These are phyloP conservation scores for Megathymus violae DNA, from an alignment of 1,140 invertebrate species.

Conservation along the genomic window DNA sequence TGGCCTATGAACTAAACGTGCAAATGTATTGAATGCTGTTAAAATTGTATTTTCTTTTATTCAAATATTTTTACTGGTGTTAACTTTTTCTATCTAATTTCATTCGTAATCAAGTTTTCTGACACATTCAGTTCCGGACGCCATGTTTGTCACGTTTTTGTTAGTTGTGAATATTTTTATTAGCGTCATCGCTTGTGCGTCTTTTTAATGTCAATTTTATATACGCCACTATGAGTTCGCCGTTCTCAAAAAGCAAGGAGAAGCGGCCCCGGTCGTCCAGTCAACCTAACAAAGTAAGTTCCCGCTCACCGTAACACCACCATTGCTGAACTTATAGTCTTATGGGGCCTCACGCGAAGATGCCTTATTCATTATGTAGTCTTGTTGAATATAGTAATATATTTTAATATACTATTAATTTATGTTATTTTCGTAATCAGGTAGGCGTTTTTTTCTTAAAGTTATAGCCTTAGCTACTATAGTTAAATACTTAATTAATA, in stretches of 20 bases:
- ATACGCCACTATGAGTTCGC: constrained; percentile 55
- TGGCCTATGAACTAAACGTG: constrained; percentile 3
- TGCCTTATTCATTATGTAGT: constrained; percentile 26
- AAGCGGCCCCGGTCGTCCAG: constrained; percentile 49
- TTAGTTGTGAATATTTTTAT: constrained; percentile 58
- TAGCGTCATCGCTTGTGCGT: constrained; percentile 36
- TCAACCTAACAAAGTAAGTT: constrained; percentile 63
- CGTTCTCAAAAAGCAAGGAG: constrained; percentile 49
- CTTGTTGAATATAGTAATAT: background rate
- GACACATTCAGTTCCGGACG: constrained; percentile 47
- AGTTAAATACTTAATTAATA: too few species aligned
- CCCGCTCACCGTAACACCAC: constrained; percentile 59
- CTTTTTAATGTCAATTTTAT: constrained; percentile 30
- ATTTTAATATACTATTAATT: too few species aligned
- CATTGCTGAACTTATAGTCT: constrained; percentile 26
- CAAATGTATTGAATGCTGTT: constrained; percentile 6
- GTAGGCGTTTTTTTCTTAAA: too few species aligned
- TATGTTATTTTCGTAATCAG: too few species aligned
- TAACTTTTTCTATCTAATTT: constrained; percentile 3
- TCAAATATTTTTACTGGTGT: constrained; percentile 15
- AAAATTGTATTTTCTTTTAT: background rate
- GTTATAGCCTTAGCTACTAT: too few species aligned
- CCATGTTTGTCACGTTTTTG: constrained; percentile 80
- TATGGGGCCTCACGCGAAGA: constrained; percentile 59
- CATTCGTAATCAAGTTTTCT: constrained; percentile 9